Evolutionary conservation across 2,797 vertebrate genomes (phyloP).

Genomic region (Molossus molossus): DNA sequence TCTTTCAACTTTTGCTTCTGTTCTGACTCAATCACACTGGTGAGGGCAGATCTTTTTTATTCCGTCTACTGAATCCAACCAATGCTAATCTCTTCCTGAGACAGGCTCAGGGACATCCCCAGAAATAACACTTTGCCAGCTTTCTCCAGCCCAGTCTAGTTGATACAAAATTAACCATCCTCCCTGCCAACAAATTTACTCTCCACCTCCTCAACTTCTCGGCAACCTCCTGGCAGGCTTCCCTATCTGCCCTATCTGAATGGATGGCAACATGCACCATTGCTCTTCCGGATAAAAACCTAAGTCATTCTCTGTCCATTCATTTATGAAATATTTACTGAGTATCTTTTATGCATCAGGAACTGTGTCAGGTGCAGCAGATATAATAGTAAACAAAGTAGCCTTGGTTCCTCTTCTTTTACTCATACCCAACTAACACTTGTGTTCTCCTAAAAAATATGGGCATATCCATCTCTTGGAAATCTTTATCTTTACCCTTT

Average conservation of each 20-base stretch:
- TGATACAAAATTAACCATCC: neutral
- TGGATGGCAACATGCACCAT: neutral
- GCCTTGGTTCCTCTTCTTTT: neutral
- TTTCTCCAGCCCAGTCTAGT: neutral
- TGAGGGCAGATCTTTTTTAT: neutral
- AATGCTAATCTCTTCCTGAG: neutral
- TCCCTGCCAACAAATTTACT: neutral
- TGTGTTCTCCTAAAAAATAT: neutral
- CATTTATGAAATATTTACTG: neutral
- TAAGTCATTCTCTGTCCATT: neutral
- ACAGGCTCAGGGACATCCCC: neutral
- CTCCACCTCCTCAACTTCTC: neutral
- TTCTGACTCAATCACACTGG: neutral
- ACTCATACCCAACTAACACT: neutral
- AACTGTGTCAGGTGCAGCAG: neutral
- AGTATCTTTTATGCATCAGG: neutral
- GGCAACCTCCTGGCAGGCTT: neutral
- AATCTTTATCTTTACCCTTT: neutral
- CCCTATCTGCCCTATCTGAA: neutral
- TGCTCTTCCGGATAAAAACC: neutral
- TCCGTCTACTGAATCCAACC: neutral
- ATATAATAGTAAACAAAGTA: neutral
- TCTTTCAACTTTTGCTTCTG: neutral
- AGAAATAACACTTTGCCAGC: neutral
- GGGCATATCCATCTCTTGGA: neutral